Conservation (phyloP, 1,140 invertebrate genomes). For the Pentalonia nigronervosa region DNA sequence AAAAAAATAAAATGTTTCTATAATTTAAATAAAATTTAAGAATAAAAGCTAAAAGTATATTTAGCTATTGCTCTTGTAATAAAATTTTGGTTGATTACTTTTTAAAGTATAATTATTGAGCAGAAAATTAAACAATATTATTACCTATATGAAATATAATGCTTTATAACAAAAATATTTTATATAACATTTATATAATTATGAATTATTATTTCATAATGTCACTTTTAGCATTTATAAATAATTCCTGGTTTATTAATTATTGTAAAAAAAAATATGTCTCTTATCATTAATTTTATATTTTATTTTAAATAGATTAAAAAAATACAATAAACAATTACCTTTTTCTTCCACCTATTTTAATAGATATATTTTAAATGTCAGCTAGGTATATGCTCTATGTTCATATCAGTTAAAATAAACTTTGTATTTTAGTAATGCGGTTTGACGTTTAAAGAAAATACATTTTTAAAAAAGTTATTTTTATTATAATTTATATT, state of each 20-base stretch:
- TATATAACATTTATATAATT: background rate
- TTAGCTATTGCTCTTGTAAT: background rate
- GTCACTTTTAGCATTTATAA: background rate
- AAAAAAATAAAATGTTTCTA: background rate
- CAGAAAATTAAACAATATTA: background rate
- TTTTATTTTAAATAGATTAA: background rate
- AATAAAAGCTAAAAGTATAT: background rate
- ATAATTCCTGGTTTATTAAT: background rate
- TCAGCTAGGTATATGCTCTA: background rate
- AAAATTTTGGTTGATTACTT: background rate
- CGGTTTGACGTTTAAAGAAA: background rate
- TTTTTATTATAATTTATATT: background rate
- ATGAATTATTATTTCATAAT: background rate
- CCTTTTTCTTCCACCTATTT: background rate
- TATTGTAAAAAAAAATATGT: background rate
- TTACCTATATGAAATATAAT: background rate
- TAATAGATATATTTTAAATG: background rate
- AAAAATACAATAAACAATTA: background rate
- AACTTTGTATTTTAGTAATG: background rate
- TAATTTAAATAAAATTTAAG: background rate
- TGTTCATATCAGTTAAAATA: background rate
- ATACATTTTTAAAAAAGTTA: background rate
- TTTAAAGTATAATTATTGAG: background rate
- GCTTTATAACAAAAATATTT: background rate
- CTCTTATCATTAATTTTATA: background rate